Percentiles rank a stretch among this genome's conserved stretches.
Evolutionary conservation across 2,113 vertebrate species (phyloP).

Genomic region (Ahaetulla prasina): DNA sequence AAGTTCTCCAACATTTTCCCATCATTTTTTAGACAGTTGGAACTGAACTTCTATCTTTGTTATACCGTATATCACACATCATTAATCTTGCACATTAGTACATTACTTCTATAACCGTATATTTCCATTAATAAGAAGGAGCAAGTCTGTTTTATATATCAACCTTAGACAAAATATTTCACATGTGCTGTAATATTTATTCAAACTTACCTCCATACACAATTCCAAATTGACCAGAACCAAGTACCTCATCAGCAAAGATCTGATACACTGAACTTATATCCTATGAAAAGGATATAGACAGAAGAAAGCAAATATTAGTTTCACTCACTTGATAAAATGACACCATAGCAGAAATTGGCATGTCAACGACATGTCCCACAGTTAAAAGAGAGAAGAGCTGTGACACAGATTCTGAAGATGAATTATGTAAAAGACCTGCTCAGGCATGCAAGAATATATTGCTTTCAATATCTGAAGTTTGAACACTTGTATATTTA

Average conservation of each 20-base stretch:
- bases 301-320: not conserved
- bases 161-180: not conserved
- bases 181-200: not conserved
- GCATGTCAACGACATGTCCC: not conserved
- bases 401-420: not conserved
- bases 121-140: not conserved
- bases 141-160: not conserved
- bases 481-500: not conserved
- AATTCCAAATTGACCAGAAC: constrained; percentile 97
- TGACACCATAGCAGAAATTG: not conserved
- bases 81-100: not conserved
- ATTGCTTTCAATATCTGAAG: not conserved
- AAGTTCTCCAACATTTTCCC: not conserved
- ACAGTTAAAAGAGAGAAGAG: not conserved
- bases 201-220: constrained; percentile 89
- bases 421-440: not conserved
- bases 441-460: not conserved
- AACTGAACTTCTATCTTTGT: not conserved
- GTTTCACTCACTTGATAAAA: not conserved
- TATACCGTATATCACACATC: too few species aligned
- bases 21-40: not conserved
- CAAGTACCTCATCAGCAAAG: constrained; percentile 97
- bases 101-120: not conserved
- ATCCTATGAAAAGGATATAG: constrained; percentile 71
- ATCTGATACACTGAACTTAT: constrained; percentile 98